phyloP scores from a whole-genome alignment of 2,888 invertebrate species.

The Phengaris alcon region DNA sequence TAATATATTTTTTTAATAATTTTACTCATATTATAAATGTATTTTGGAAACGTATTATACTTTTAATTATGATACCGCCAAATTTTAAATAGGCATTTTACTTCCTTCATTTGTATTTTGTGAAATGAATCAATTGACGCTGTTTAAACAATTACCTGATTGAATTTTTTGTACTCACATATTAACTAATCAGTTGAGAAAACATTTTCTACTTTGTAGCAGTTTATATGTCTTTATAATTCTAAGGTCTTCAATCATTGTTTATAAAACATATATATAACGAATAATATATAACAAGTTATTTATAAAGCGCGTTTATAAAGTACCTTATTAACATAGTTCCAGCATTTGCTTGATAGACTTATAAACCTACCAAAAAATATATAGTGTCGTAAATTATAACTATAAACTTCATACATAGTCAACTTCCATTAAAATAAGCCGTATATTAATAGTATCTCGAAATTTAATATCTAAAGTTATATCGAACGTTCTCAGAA shows the following conservation, averaged over 20 bases:
- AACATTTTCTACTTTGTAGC: constrained; percentile 41
- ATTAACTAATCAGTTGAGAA: constrained; percentile 38
- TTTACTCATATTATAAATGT: constrained; percentile 46
- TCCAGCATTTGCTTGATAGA: neutral
- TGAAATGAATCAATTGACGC: constrained; percentile 8
- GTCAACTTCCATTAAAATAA: constrained; percentile 6
- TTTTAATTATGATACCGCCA: constrained; percentile 60
- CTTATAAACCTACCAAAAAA: constrained; percentile 21
- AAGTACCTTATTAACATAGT: constrained; percentile 27
- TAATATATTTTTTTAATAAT: constrained; percentile 57
- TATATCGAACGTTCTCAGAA: neutral
- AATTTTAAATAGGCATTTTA: constrained; percentile 46
- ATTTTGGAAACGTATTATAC: constrained; percentile 50
- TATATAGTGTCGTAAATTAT: neutral
- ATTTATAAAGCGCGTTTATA: constrained; percentile 13
- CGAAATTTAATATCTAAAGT: neutral
- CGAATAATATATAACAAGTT: constrained; percentile 19
- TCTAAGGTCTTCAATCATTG: constrained; percentile 41
- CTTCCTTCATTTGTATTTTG: constrained; percentile 1
- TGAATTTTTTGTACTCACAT: constrained; percentile 39
- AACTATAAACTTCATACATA: constrained; percentile 2
- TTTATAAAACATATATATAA: constrained; percentile 43
- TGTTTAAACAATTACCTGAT: neutral
- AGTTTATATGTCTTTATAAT: constrained; percentile 43
- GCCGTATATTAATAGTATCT: neutral